Evolutionary conservation across 2,797 vertebrate species (phyloP), one percentile per base, ranked within the genome.

Genomic region (Spondyliosoma cantharus): DNA sequence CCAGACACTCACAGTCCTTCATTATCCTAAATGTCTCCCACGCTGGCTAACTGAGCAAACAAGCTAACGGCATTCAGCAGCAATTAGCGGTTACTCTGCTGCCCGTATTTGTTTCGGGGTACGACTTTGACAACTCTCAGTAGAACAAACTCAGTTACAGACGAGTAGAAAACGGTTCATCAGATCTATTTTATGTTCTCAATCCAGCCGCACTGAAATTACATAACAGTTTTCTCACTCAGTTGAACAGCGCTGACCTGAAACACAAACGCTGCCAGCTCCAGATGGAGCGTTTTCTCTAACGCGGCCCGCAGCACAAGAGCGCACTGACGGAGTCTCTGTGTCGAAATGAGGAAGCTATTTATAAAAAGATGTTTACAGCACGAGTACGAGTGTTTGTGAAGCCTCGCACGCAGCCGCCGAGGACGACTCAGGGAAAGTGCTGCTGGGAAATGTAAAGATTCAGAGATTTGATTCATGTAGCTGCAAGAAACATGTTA

Each of bases 201-300:
- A 7, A 46, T 6, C 6, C 45, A 6, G 32, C 48, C 7, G 8
- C 16, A 42, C 37, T 42, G 19, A 77, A 50, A 58, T 87, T 71
- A 52, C 32, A 20, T 71, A 66, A 82, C 32, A 4, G 16, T 62
- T 59, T 76, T 70, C 57, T 67, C 57, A 64, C 52, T 42, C 46
- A 81, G 24, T 73, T 75, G 80, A 80, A 27, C 77, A 56, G 77
- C 87, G 45, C 46, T 80, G 89, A 83, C 0, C 70, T 74, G 12
- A 69, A 89, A 74, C 59, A 59, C 53, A 61, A 46, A 76, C 76
- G 3, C 43, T 73, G 72, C 64, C 71, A 74, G 46, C 46, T 76
- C 49, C 87, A 90, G 84, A 89, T 81, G 87, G 71, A 84, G 54
- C 19, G 5, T 71, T 84, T 29, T 0, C 78, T 73, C 78, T 70